phyloP scores from a whole-genome alignment of 2,113 vertebrate genomes.

The Stigmatopora nigra region DNA sequence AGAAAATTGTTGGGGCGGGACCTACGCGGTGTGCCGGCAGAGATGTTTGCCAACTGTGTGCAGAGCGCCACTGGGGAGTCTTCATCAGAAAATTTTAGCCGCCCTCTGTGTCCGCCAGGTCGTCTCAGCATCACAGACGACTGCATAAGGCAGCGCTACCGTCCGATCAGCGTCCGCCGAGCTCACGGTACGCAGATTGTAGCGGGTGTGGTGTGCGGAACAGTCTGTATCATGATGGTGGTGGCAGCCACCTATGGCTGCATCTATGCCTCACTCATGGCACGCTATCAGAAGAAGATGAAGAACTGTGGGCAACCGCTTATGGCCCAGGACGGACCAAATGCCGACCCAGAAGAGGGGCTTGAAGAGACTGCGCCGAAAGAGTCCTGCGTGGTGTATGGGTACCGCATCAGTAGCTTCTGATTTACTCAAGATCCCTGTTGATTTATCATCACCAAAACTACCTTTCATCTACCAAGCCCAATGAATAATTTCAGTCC shows the following conservation, averaged over 20 bases:
- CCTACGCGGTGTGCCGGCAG: slow-evolving; percentile 82
- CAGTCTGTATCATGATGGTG: slow-evolving; percentile 96
- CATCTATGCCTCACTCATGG: slow-evolving; percentile 88
- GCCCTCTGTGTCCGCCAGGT: slow-evolving; percentile 58
- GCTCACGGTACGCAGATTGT: slow-evolving; percentile 88
- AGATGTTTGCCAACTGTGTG: slow-evolving; percentile 91
- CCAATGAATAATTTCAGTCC: neutral
- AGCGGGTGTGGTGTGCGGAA: slow-evolving; percentile 83
- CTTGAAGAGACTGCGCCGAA: slow-evolving; percentile 26
- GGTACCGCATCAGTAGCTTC: slow-evolving; percentile 66
- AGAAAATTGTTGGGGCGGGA: slow-evolving; percentile 82
- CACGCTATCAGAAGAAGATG: slow-evolving; percentile 84
- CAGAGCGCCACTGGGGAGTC: slow-evolving; percentile 60
- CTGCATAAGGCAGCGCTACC: slow-evolving; percentile 76
- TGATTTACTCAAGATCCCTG: slow-evolving; percentile 19
- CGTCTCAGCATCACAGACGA: slow-evolving; percentile 46
- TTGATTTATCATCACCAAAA: neutral
- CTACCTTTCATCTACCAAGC: neutral
- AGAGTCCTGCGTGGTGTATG: slow-evolving; percentile 42
- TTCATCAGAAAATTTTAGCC: slow-evolving; percentile 48
- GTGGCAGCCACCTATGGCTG: slow-evolving; percentile 89
- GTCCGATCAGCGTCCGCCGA: slow-evolving; percentile 81
- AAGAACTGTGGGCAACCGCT: slow-evolving; percentile 78
- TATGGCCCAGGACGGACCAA: slow-evolving; percentile 72
- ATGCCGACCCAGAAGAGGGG: slow-evolving; percentile 50